These are phyloP conservation scores for Florisuga fusca DNA, from an alignment of 2,797 vertebrate species.

Conservation along the genomic window DNA sequence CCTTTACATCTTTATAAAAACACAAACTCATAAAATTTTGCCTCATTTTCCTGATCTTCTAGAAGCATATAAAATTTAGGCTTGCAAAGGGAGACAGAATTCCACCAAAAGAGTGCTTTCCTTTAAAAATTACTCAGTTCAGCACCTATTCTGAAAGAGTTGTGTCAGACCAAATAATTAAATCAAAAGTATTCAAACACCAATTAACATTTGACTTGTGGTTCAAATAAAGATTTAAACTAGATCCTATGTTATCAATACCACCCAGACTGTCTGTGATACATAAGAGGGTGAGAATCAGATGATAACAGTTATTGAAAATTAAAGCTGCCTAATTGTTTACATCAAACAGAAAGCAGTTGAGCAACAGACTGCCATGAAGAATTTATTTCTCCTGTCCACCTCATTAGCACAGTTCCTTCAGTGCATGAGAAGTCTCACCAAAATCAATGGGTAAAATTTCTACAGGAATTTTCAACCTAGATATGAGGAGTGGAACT, in stretches of 20 bases:
- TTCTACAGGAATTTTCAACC: not conserved
- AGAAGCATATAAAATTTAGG: not conserved
- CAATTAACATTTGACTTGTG: not conserved
- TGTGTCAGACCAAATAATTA: not conserved
- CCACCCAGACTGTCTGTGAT: not conserved
- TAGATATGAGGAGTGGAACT: not conserved
- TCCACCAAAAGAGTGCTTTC: not conserved
- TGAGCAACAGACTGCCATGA: accelerated
- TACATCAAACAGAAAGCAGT: not conserved
- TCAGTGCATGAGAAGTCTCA: not conserved
- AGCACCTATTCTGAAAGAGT: not conserved
- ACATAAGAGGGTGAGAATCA: not conserved
- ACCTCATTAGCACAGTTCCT: not conserved
- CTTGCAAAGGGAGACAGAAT: not conserved
- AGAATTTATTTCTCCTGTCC: not conserved
- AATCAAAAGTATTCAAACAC: not conserved
- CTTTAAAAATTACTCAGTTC: not conserved
- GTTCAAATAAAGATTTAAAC: not conserved
- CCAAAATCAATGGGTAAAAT: not conserved
- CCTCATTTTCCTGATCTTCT: not conserved
- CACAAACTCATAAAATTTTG: not conserved
- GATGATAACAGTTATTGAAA: not conserved
- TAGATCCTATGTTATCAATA: not conserved
- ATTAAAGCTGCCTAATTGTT: not conserved
- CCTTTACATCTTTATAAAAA: not conserved